Evolutionary conservation across 64 coral and sea anemone genomes (phyloP).

Genomic region (Actinia tenebrosa): DNA sequence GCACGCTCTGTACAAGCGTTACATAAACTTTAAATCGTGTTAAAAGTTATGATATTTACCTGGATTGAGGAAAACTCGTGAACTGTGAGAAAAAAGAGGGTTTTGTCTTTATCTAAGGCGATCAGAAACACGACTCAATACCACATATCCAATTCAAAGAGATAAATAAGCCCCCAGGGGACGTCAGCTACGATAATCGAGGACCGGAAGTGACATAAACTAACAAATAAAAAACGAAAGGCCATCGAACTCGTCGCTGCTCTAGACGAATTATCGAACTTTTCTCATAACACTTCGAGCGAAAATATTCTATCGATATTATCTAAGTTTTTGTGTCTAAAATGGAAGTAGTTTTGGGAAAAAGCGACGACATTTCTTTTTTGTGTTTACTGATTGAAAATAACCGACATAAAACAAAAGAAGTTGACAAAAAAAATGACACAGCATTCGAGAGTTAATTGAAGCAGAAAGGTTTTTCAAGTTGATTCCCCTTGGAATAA

Average conservation of each 20-base stretch:
- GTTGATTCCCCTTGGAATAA: neutral
- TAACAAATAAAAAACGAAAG: slow-evolving; percentile 23
- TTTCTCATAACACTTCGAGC: neutral
- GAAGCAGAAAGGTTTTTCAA: neutral
- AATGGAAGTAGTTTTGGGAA: neutral
- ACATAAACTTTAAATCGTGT: neutral
- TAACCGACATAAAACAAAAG: neutral
- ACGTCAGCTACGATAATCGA: neutral
- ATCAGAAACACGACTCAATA: slow-evolving; percentile 8
- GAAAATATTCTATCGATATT: neutral
- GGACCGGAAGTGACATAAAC: slow-evolving; percentile 27
- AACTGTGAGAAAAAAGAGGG: neutral
- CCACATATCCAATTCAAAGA: slow-evolving; percentile 22
- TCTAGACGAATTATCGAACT: neutral
- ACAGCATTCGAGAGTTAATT: neutral
- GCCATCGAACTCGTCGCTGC: neutral
- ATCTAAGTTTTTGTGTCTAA: neutral
- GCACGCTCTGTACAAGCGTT: neutral
- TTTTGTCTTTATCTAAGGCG: slow-evolving; percentile 7
- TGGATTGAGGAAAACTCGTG: neutral
- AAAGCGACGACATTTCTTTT: neutral
- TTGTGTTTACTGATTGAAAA: neutral
- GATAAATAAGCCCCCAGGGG: slow-evolving; percentile 15
- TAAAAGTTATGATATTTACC: slow-evolving; percentile 2
- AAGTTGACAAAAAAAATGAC: neutral